A percentile compares a stretch with the other conserved stretches of the same genome.
Evolutionary conservation across 2,113 vertebrate genomes (phyloP).

Genomic region (Phyllostomus discolor): DNA sequence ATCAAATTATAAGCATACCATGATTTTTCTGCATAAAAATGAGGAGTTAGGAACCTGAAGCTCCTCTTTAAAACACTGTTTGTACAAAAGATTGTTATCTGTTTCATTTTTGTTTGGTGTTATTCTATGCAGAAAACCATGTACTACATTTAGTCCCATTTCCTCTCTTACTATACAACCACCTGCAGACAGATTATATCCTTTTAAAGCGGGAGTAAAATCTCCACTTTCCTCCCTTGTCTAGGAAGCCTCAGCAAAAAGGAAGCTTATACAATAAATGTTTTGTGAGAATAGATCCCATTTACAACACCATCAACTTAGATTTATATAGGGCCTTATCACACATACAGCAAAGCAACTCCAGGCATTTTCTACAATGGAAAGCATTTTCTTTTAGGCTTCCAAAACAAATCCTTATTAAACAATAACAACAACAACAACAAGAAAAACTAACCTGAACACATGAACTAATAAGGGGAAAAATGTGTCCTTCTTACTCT

Average conservation of each 20-base stretch:
- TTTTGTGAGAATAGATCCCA: constrained; percentile 41
- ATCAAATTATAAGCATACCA: constrained; percentile 56
- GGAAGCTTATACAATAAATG: not conserved
- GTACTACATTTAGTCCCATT: constrained; percentile 33
- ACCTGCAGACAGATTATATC: constrained; percentile 56
- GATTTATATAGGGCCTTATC: constrained; percentile 51
- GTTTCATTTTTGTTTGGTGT: constrained; percentile 25
- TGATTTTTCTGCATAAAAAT: constrained; percentile 54
- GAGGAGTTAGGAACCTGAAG: constrained; percentile 19
- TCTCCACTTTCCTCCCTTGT: constrained; percentile 3
- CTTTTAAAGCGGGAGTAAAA: constrained; percentile 58
- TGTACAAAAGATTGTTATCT: constrained; percentile 55
- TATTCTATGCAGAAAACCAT: constrained; percentile 34
- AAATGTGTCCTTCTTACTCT: not conserved
- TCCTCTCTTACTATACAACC: constrained; percentile 56
- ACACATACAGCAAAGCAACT: constrained; percentile 4
- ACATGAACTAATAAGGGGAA: not conserved
- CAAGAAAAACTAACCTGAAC: constrained; percentile 10
- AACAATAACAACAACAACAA: not conserved
- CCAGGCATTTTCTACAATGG: constrained; percentile 36
- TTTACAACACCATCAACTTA: constrained; percentile 56
- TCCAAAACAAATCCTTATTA: not conserved
- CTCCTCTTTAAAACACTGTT: constrained; percentile 32
- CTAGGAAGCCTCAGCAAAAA: constrained; percentile 55
- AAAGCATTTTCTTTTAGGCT: constrained; percentile 44